Percentiles rank a stretch among this genome's conserved stretches.
phyloP scores from a whole-genome alignment of 2,888 invertebrate genomes.

The Caenorhabditis uteleia region DNA sequence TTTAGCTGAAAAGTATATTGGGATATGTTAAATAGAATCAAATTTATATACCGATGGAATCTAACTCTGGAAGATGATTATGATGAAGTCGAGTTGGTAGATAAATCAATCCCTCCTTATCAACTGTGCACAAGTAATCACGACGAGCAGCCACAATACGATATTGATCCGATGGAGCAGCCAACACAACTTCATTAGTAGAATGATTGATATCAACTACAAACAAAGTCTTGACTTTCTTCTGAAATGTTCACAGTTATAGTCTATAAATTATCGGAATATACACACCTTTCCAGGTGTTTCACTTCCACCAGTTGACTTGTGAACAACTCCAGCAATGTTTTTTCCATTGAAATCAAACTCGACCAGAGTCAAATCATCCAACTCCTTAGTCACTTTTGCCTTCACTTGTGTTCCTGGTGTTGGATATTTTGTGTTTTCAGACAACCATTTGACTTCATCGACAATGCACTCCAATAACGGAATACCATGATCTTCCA shows the following conservation, averaged over 20 bases:
- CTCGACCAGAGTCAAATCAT: conserved; percentile 28
- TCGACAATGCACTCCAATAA: conserved; percentile 26
- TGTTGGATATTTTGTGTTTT: conserved; percentile 16
- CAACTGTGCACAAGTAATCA: conserved; percentile 28
- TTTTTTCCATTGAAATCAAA: conserved; percentile 30
- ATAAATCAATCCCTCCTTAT: conserved; percentile 21
- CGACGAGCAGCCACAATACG: conserved; percentile 16
- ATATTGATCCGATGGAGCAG: neutral
- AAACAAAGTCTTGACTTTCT: conserved; percentile 7
- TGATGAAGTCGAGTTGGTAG: conserved; percentile 35
- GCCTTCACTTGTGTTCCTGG: conserved; percentile 20
- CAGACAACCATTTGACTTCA: conserved; percentile 31
- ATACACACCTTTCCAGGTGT: neutral
- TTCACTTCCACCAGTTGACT: neutral
- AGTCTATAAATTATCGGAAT: neutral
- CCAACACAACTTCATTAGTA: conserved; percentile 33
- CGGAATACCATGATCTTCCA: conserved; percentile 16
- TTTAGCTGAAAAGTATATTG: conserved; percentile 2
- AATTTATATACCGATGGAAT: conserved; percentile 1
- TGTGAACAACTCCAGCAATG: conserved; percentile 25
- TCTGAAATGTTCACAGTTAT: neutral
- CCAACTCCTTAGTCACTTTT: conserved; percentile 27
- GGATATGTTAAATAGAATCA: neutral
- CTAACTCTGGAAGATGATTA: conserved; percentile 29
- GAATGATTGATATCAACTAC: conserved; percentile 31